Percentiles rank a stretch among this genome's conserved stretches.
phyloP scores from a whole-genome alignment of 2,888 invertebrate genomes.

The Corythucha ciliata region DNA sequence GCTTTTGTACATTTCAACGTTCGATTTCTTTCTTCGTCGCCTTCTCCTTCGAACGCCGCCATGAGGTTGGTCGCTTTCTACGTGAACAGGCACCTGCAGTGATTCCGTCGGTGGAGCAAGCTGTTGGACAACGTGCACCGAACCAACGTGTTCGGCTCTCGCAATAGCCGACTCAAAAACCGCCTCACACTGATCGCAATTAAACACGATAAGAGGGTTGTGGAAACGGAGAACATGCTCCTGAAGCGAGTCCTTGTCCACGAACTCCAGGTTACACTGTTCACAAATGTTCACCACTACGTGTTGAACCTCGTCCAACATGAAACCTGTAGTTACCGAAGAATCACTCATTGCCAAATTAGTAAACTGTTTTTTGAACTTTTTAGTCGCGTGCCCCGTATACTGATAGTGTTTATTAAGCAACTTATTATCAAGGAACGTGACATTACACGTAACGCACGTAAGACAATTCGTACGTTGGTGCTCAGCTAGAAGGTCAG shows the following conservation, averaged over 20 bases:
- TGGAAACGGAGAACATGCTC: conserved; percentile 27
- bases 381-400: conserved; percentile 26
- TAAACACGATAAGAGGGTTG: conserved; percentile 23
- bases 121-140: conserved; percentile 22
- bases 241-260: conserved; percentile 25
- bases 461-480: conserved; percentile 25
- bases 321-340: no score
- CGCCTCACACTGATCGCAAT: conserved; percentile 28
- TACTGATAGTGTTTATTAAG: conserved; percentile 28
- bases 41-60: conserved; percentile 25
- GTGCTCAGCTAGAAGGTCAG: conserved; percentile 24
- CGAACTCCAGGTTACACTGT: conserved; percentile 26
- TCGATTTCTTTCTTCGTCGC: conserved; percentile 20
- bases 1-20: conserved; percentile 21
- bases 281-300: neutral
- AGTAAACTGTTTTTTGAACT: neutral
- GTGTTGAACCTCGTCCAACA: neutral
- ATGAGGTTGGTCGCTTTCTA: conserved; percentile 27
- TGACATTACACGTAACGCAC: conserved; percentile 26
- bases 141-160: conserved; percentile 22
- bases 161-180: conserved; percentile 24
- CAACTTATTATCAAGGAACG: conserved; percentile 26
- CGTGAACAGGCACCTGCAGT: conserved; percentile 21
- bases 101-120: conserved; percentile 23
- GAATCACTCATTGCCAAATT: no score